phyloP scores from a whole-genome alignment of 2,113 vertebrate species.

The Aphelocoma coerulescens region DNA sequence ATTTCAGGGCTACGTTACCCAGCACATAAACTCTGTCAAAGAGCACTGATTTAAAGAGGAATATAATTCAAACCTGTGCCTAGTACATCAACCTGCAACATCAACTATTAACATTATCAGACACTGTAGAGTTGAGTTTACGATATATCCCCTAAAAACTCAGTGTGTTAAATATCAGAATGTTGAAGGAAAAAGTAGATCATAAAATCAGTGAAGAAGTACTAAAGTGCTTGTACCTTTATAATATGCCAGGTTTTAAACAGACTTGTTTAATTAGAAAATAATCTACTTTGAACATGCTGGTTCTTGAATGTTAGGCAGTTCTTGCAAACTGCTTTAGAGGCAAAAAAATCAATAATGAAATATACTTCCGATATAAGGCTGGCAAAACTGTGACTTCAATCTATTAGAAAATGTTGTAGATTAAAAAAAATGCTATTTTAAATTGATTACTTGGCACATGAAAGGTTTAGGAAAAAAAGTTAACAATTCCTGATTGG shows the following conservation, averaged over 20 bases:
- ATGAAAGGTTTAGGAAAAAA: constrained; percentile 2
- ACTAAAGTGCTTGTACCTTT: constrained; percentile 24
- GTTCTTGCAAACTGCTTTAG: constrained; percentile 39
- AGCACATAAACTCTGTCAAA: neutral
- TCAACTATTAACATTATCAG: neutral
- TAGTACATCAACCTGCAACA: neutral
- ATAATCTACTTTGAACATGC: neutral
- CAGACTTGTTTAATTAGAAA: constrained; percentile 52
- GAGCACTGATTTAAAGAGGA: constrained; percentile 1
- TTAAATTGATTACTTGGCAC: constrained; percentile 42
- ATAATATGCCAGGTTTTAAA: constrained; percentile 34
- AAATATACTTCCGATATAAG: constrained; percentile 35
- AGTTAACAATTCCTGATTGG: neutral
- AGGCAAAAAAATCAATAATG: constrained; percentile 38
- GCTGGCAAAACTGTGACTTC: constrained; percentile 36
- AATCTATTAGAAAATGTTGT: neutral
- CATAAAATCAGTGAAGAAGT: neutral
- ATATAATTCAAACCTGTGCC: neutral
- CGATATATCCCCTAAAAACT: neutral
- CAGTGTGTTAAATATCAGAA: neutral
- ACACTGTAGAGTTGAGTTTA: neutral
- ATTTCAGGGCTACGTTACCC: neutral
- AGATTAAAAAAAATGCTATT: constrained; percentile 3
- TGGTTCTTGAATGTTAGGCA: constrained; percentile 21
- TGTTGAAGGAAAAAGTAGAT: neutral